A percentile compares a stretch with the other conserved stretches of the same genome.
Evolutionary conservation across 1,140 invertebrate genomes (phyloP).

Genomic region (Triops cancriformis): DNA sequence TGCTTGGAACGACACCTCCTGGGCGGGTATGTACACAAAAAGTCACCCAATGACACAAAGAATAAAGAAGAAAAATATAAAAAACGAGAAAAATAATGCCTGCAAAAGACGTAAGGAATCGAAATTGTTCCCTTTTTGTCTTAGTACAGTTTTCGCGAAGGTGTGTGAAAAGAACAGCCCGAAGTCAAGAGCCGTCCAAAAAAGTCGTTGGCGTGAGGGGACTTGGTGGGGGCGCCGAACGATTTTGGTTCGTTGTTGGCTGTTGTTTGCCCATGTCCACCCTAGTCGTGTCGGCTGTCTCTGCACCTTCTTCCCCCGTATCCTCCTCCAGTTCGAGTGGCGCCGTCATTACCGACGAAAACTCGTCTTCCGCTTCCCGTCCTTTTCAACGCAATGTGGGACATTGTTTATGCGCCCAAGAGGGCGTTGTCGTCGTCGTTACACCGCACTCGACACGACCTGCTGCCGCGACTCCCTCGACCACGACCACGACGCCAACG

Average conservation of each 20-base stretch:
- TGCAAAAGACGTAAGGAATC: too few relatives aligned
- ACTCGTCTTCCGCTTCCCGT: background rate
- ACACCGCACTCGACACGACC: background rate
- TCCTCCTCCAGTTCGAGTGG: background rate
- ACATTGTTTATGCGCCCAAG: conserved; percentile 20
- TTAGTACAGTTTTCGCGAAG: too few relatives aligned
- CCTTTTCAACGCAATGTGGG: conserved; percentile 16
- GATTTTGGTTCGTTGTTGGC: background rate
- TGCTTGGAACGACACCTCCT: background rate
- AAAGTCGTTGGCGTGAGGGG: background rate
- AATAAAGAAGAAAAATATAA: background rate
- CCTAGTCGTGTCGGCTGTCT: background rate
- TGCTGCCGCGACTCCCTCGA: background rate
- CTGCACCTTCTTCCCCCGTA: background rate
- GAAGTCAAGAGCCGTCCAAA: background rate
- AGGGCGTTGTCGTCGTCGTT: background rate
- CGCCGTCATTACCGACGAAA: background rate
- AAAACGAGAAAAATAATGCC: background rate
- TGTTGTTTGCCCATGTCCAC: conserved; percentile 4
- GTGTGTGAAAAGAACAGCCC: too few relatives aligned
- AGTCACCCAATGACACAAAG: too few relatives aligned
- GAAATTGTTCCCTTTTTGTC: too few relatives aligned
- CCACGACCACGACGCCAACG: conserved; percentile 2
- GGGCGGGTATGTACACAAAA: background rate
- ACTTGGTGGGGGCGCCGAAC: background rate